Conservation (phyloP, 1,140 invertebrate species). For the Globodera rostochiensis region DNA sequence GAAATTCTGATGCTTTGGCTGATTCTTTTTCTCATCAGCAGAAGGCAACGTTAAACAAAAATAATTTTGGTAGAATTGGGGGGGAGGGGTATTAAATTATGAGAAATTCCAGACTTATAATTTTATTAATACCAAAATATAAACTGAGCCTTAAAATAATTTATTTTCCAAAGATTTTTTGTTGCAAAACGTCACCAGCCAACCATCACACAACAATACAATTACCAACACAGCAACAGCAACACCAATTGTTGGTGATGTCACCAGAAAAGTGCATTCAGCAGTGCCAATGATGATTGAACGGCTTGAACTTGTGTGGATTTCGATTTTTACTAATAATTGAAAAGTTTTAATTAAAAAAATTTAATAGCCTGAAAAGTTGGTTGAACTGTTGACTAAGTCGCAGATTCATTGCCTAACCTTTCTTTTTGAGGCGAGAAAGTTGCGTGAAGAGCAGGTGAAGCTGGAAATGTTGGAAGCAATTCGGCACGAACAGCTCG, state of each 20-base stretch:
- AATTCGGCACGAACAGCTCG: conserved; percentile 19
- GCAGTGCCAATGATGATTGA: conserved; percentile 15
- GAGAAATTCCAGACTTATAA: too few relatives aligned
- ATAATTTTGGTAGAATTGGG: too few relatives aligned
- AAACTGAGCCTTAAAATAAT: too few relatives aligned
- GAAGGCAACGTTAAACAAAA: too few relatives aligned
- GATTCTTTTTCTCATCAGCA: neutral
- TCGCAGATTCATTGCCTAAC: too few relatives aligned
- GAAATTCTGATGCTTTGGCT: neutral
- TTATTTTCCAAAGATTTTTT: too few relatives aligned
- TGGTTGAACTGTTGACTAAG: too few relatives aligned
- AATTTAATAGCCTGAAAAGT: too few relatives aligned
- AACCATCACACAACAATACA: neutral
- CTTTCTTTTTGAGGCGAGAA: conserved; percentile 9
- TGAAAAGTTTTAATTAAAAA: too few relatives aligned
- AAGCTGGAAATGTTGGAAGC: conserved; percentile 32
- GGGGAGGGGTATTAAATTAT: too few relatives aligned
- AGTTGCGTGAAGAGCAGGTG: conserved; percentile 19
- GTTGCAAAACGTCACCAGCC: too few relatives aligned
- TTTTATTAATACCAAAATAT: too few relatives aligned
- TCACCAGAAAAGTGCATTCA: neutral
- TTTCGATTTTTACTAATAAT: neutral
- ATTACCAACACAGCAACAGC: neutral
- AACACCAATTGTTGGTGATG: neutral
- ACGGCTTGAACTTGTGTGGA: conserved; percentile 14